Base-by-base conservation (phyloP, 2,888 invertebrate species). In the Pterostichus madidus region DNA sequence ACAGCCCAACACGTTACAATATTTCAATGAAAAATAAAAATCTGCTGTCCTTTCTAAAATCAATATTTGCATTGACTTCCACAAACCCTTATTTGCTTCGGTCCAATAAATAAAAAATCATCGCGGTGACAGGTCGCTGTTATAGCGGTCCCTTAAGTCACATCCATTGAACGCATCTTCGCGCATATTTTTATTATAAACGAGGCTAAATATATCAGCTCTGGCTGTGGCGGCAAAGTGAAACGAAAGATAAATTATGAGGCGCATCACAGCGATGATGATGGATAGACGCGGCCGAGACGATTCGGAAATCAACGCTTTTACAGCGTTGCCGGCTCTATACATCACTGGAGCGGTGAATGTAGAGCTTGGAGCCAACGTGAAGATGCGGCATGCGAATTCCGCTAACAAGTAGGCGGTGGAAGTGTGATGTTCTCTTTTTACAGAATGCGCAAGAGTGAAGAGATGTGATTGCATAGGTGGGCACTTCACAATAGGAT, bases 301-400 rank as follows among this genome's bases (percentile, higher is more conserved):
- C 64, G 79, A 79, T 79, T 79, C 79, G 79, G 79, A 79, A 79
- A 79, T 79, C 79, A 79, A 52, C 79, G 79, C 79, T 79, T 79
- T 79, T 79, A 64, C 64, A 64, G 64, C 24, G 79, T 73, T 49
- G 79, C 64, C 79, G 59, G 46, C 64, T 64, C 75, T 53, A 79
- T 79, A 79, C 64, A 64, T 79, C 78, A 78, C 78, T 59, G 46
- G 13, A 64, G 73, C 46, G n/a, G n/a, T n/a, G n/a, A n/a, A n/a
- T n/a, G 15, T 68, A n/a, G 35, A 44, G 46, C 46, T 17, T 68
- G 35, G 35, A 44, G 68, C 44, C 10, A 44, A 46, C 15, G 17
- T 64, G 32, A 10, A 73, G 73, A 49, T 46, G 73, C n/a, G 44
- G 31, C 1, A 10, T 10, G 5, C 5, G 53, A 11, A 53, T 15